Evolutionary conservation across 1,140 invertebrate genomes (phyloP), one percentile per base, ranked within the genome.

Genomic region (Brachionus rubens): DNA sequence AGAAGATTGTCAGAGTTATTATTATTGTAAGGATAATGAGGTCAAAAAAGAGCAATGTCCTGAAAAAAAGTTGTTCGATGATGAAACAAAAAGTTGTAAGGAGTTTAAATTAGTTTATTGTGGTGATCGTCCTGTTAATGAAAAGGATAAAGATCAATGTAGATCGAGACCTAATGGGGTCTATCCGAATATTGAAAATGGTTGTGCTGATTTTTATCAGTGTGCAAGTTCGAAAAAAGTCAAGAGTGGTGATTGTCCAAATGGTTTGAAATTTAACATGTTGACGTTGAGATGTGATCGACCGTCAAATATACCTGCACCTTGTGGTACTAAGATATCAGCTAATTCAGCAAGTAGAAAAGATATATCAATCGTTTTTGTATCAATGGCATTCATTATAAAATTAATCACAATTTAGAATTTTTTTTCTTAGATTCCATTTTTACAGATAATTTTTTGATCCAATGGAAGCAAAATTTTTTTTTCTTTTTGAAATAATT

Each of bases 241-340:
- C 3, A 76, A 76, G 40, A 76, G 33, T 48, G 75, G 75, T 48
- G 54, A 76, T 40, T 76, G 75, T 76, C 54, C 54, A 21, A 40
- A 62, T n/a, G 56, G 75, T n/a, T 21, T 59, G 14, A 76, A 76
- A 33, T 76, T 59, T 40, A 76, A 76, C 21, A 40, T 59, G 30
- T 12, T 48, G 16, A 76, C 52, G 24, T 16, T 47, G 14, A 46
- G 75, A 76, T 76, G 75, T 41, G 75, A 76, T 47, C 16, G 36
- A 1, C 19, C 56, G n/a, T 4, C 24, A n/a, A 76, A 76, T 48
- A 43, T 76, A n/a, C 41, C 40, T 10, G 54, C 46, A 52, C 75
- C 75, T 14, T 76, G 75, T 40, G 72, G 72, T 52, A 72, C 43
- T 33, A 72, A 72, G 5, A 21, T 43, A 43, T 19, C 30, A 6